Evolutionary conservation across 2,888 invertebrate species (phyloP).

Genomic region (Diploptera punctata): DNA sequence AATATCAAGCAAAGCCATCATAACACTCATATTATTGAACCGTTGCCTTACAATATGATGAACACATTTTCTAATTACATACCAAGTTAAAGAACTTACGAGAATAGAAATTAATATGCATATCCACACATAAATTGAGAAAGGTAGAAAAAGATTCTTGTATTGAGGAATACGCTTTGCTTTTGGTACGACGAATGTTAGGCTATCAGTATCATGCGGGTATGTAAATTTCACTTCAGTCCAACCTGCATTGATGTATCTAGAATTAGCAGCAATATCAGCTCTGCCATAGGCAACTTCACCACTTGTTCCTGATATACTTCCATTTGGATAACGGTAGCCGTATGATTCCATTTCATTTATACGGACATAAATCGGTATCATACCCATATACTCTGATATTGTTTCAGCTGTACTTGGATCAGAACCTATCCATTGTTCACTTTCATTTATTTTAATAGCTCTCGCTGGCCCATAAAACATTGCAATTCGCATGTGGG

Average conservation of each 20-base stretch:
- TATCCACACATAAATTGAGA: not conserved
- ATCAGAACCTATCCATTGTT: no score
- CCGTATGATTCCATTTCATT: no score
- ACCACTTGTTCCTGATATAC: not conserved
- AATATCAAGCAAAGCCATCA: not conserved
- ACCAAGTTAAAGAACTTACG: not conserved
- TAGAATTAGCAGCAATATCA: conserved; percentile 5
- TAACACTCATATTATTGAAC: not conserved
- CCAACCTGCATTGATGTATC: not conserved
- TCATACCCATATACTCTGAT: no score
- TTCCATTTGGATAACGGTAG: not conserved
- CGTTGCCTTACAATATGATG: not conserved
- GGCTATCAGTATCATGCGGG: conserved; percentile 9
- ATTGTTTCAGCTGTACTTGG: no score
- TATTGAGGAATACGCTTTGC: not conserved
- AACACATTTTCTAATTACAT: not conserved
- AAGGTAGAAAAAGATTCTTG: conserved; percentile 1
- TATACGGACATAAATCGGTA: no score
- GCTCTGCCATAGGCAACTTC: conserved; percentile 11
- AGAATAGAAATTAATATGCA: not conserved
- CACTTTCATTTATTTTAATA: no score
- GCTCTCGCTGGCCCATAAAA: no score
- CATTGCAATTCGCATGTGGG: no score
- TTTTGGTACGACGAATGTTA: not conserved
- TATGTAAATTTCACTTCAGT: not conserved